Evolutionary conservation across 2,797 vertebrate species (phyloP).

Genomic region (Glyptemys insculpta): DNA sequence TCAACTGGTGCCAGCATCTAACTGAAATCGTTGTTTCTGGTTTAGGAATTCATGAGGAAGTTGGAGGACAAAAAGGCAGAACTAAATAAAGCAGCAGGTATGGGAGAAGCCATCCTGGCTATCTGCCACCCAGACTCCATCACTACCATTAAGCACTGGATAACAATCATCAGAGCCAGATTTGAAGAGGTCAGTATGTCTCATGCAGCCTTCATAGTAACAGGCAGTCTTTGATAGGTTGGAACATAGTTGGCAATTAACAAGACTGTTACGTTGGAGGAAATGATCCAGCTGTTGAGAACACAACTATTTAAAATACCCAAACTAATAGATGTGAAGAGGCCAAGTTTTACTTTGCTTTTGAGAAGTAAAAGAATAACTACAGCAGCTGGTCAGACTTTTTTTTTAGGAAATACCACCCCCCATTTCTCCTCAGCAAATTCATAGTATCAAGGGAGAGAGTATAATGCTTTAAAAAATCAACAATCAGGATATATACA

Average conservation of each 20-base stretch:
- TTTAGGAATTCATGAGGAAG: slow-evolving; percentile 96
- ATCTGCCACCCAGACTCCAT: slow-evolving; percentile 98
- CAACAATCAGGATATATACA: not conserved
- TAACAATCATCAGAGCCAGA: slow-evolving; percentile 98
- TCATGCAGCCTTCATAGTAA: not conserved
- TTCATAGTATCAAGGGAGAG: not conserved
- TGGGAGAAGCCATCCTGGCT: slow-evolving; percentile 94
- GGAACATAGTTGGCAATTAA: not conserved
- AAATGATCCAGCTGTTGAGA: slow-evolving; percentile 52
- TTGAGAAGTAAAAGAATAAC: slow-evolving; percentile 27
- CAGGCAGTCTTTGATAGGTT: not conserved
- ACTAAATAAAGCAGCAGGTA: slow-evolving; percentile 90
- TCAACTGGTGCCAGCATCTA: slow-evolving; percentile 48
- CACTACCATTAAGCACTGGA: slow-evolving; percentile 99
- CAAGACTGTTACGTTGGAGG: not conserved
- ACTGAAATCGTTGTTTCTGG: slow-evolving; percentile 61
- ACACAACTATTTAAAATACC: slow-evolving; percentile 49
- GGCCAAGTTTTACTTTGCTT: slow-evolving; percentile 35
- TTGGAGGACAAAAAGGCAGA: slow-evolving; percentile 94
- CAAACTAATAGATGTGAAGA: not conserved
- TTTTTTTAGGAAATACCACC: slow-evolving; percentile 39
- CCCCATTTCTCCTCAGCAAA: slow-evolving; percentile 11
- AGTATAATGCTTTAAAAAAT: not conserved
- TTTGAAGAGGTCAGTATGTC: slow-evolving; percentile 94
- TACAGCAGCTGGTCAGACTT: slow-evolving; percentile 43